A percentile compares a stretch with the other conserved stretches of the same genome.
Conservation (phyloP, 1,140 invertebrate species). For the Odontomachus brunneus region DNA sequence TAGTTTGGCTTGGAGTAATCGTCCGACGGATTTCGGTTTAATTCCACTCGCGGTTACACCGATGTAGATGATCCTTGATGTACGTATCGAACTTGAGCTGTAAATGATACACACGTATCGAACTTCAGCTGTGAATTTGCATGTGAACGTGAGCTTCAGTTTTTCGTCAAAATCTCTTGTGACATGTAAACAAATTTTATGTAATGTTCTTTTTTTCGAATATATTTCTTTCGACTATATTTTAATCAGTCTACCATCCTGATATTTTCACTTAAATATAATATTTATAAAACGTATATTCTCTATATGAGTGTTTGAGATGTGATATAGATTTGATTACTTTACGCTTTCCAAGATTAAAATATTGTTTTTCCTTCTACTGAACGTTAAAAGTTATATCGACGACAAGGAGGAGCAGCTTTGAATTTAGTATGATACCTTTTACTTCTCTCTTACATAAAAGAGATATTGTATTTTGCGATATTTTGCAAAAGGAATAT, state of each 20-base stretch:
- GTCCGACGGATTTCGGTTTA: slow-evolving; percentile 49
- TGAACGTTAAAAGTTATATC: too few species aligned
- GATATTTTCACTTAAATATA: not conserved
- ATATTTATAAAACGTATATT: not conserved
- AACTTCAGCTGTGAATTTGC: too few species aligned
- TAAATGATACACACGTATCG: too few species aligned
- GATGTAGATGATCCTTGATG: slow-evolving; percentile 26
- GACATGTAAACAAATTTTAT: not conserved
- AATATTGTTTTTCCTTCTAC: not conserved
- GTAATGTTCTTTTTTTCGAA: not conserved
- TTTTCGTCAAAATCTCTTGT: not conserved
- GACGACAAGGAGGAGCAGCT: too few species aligned
- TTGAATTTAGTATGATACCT: too few species aligned
- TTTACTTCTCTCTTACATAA: too few species aligned
- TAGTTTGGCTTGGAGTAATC: slow-evolving; percentile 24
- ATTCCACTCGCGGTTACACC: slow-evolving; percentile 22
- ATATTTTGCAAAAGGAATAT: not conserved
- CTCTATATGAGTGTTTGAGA: not conserved
- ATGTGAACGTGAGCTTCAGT: not conserved
- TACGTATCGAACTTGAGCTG: slow-evolving; percentile 21
- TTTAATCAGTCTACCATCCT: not conserved
- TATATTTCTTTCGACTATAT: not conserved
- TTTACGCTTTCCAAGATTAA: not conserved
- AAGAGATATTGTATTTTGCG: not conserved
- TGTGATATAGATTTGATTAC: not conserved